Conservation (phyloP, 2,113 vertebrate genomes). For the Centropus unirufus region DNA sequence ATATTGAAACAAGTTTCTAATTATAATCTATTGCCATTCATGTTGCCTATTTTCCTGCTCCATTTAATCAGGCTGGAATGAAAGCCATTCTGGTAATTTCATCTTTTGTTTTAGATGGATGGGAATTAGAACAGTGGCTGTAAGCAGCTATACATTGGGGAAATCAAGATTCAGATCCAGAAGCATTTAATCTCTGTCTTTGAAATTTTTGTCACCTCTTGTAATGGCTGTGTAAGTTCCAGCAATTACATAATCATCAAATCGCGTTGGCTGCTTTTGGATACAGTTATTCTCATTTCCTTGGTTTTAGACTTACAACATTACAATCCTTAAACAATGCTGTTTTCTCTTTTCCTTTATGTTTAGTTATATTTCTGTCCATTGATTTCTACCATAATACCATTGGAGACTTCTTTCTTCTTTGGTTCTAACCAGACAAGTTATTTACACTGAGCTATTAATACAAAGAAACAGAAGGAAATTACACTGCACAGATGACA, state of each 20-base stretch:
- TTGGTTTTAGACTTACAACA: neutral
- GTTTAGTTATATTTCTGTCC: neutral
- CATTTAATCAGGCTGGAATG: conserved; percentile 49
- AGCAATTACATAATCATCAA: neutral
- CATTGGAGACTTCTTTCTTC: neutral
- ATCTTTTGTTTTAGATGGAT: conserved; percentile 22
- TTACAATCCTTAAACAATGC: neutral
- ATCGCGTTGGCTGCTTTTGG: neutral
- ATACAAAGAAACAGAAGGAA: neutral
- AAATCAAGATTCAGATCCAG: conserved; percentile 25
- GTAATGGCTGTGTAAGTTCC: neutral
- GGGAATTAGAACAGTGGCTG: neutral
- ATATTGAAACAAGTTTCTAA: conserved; percentile 19
- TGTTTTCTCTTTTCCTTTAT: neutral
- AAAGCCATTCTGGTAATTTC: conserved; percentile 44
- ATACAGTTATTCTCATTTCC: neutral
- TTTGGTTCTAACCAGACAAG: conserved; percentile 13
- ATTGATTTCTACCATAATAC: neutral
- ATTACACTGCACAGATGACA: neutral
- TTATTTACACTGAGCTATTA: conserved; percentile 5
- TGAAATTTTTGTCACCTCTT: neutral
- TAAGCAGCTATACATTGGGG: neutral
- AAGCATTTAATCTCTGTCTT: neutral
- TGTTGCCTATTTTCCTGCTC: conserved; percentile 38
- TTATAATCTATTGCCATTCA: conserved; percentile 23